Base-by-base conservation (phyloP, 2,797 vertebrate genomes). In the Setipinna tenuifilis region DNA sequence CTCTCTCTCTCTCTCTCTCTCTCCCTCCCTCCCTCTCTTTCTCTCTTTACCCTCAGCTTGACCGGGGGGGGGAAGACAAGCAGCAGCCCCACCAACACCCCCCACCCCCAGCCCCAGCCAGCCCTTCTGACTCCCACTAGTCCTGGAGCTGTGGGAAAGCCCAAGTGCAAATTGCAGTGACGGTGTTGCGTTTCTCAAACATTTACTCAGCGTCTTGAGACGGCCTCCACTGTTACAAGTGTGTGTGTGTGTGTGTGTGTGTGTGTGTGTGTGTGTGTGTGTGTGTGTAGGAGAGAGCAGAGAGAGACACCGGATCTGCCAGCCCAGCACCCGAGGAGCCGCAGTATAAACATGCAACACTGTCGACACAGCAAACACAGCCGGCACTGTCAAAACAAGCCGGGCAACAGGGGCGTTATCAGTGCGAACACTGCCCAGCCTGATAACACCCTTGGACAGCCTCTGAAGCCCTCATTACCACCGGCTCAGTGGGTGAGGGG, bases 91-190 rank as follows among this genome's bases (percentile, higher is more conserved):
- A 41, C 17, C 71, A 44, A 21, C 31, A 5, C 1, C 50, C 50
- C 50, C 50, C 50, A 2, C 10, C 46, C 46, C 10, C 46, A 48
- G 46, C 46, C 65, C 65, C 23, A 16, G 3, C 68, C 35, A 19
- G 2, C 19, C 35, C 71, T 25, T 35, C 71, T 41, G 71, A 41
- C 71, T 44, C 71, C 71, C 35, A 78, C 71, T 6, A 78, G 71
- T 31, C 71, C 71, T 78, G 71, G 71, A 86, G 19, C 68, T 86
- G 85, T 89, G 89, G 85, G 87, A 88, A 89, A 88, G 84, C 58
- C 19, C 46, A 46, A 68, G 62, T 83, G 85, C 48, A 84, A 83
- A 85, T 81, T 78, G 31, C 62, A 84, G 83, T 46, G 65, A 82
- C 58, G 81, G 84, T 87, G 86, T 82, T 85, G 86, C 84, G 21